Conservation (phyloP, 2,113 vertebrate genomes). For the Chionis minor region DNA sequence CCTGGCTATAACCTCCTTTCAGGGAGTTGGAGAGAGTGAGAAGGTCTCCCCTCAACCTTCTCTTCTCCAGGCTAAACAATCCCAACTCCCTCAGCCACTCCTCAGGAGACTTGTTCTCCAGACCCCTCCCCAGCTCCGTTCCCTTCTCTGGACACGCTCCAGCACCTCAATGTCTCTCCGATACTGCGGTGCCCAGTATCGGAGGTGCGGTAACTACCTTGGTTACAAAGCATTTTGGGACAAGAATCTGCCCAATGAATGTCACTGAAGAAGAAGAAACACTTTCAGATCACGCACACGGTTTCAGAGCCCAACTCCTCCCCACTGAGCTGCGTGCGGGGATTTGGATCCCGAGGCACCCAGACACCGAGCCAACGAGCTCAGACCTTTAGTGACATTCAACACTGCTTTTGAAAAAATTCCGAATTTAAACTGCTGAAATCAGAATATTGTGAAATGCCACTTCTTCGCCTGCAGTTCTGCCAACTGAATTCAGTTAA, state of each 20-base stretch:
- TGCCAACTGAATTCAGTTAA: not conserved
- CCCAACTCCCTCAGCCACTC: too few species aligned
- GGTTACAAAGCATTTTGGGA: not conserved
- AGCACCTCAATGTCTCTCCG: too few species aligned
- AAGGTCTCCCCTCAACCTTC: too few species aligned
- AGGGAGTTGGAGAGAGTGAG: too few species aligned
- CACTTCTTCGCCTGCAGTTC: not conserved
- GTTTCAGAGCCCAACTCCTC: not conserved
- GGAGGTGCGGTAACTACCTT: not conserved
- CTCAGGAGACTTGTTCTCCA: too few species aligned
- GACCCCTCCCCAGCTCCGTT: too few species aligned
- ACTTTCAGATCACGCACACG: fast-evolving
- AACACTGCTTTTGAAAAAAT: not conserved
- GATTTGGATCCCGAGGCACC: not conserved
- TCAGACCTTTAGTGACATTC: not conserved
- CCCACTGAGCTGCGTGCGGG: not conserved
- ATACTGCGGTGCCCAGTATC: too few species aligned
- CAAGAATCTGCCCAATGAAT: not conserved
- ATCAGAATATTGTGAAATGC: not conserved
- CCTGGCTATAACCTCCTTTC: too few species aligned
- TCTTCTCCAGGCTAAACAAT: too few species aligned
- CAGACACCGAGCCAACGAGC: not conserved
- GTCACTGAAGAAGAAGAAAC: not conserved
- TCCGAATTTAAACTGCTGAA: not conserved
- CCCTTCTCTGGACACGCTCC: too few species aligned